Base-by-base conservation (phyloP, 2,113 vertebrate genomes). In the Scomber scombrus region DNA sequence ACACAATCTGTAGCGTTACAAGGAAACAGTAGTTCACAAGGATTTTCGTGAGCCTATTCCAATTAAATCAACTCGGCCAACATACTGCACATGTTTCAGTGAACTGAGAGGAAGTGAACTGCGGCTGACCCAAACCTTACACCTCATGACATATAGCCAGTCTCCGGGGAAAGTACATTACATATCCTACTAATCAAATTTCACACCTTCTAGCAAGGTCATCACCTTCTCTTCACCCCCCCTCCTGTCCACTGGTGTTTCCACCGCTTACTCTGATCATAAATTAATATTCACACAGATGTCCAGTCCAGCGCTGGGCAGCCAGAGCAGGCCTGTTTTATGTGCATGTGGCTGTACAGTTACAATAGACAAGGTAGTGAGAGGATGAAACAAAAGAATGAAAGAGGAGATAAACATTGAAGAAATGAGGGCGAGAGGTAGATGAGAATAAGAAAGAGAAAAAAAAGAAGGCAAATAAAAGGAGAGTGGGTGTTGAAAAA, bases 181-280 rank as follows among this genome's bases (percentile, higher is more conserved):
- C 69, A 58, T 75, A 63, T 11, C 34, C 3, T 3, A 40, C 68
- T 83, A 76, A 89, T 82, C 76, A 62, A 55, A 34, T 86, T 81
- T 88, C 60, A 66, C 68, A 75, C 66, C 73, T 85, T 80, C 75
- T 2, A 55, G 26, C 71, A 73, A 82, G 81, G 82, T 82, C 72
- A 21, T 21, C 9, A 29, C 34, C 51, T 80, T 57, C 45, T 50
- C 64, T 18, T 49, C 31, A 3, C 8, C 40, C 15, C 34, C 52
- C 14, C 16, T 61, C 23, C 10, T 56, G 6, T 31, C 29, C 45
- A 19, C 34, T 52, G 14, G 14, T 23, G 47, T 26, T 29, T 67
- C 62, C 54, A 55, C 3, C 18, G 58, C 62, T 18, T 40, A 1
- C 58, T 74, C 64, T 71, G 63, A 78, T 86, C 54, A 47, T 60